Conservation (phyloP, 2,113 vertebrate species). For the Zosterops pallidus region DNA sequence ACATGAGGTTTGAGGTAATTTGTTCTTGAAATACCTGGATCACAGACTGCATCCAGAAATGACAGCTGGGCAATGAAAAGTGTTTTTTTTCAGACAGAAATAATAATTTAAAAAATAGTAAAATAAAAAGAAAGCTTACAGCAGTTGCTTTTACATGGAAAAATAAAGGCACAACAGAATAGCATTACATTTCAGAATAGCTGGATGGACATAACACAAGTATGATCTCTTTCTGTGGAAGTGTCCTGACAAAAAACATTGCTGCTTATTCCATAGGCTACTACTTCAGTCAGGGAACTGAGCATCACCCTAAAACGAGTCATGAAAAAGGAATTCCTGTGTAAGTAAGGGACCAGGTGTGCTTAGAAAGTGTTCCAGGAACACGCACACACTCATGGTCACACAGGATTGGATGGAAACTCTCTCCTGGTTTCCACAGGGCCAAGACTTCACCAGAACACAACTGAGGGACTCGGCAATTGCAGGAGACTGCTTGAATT, state of each 20-base stretch:
- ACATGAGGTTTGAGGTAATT: conserved; percentile 87
- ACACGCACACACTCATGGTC: neutral
- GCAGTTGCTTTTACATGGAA: conserved; percentile 80
- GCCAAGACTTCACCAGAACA: neutral
- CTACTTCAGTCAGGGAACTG: neutral
- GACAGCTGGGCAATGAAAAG: conserved; percentile 71
- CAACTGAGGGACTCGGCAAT: neutral
- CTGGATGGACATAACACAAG: conserved; percentile 26
- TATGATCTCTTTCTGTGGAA: conserved; percentile 9
- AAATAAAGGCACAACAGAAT: conserved; percentile 84
- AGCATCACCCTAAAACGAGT: neutral
- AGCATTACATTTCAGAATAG: conserved; percentile 65
- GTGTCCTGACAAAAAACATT: conserved; percentile 15
- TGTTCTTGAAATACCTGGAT: conserved; percentile 86
- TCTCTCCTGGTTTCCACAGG: neutral
- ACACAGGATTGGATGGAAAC: neutral
- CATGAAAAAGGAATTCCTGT: neutral
- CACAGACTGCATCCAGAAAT: conserved; percentile 78
- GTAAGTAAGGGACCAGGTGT: neutral
- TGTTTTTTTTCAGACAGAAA: conserved; percentile 31
- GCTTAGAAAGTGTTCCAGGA: neutral
- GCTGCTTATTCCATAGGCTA: neutral
- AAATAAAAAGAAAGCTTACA: conserved; percentile 64
- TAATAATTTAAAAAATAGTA: neutral
- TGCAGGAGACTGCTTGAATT: neutral